These are phyloP conservation scores for Diarsia rubi DNA, from an alignment of 2,888 invertebrate genomes.

Conservation along the genomic window DNA sequence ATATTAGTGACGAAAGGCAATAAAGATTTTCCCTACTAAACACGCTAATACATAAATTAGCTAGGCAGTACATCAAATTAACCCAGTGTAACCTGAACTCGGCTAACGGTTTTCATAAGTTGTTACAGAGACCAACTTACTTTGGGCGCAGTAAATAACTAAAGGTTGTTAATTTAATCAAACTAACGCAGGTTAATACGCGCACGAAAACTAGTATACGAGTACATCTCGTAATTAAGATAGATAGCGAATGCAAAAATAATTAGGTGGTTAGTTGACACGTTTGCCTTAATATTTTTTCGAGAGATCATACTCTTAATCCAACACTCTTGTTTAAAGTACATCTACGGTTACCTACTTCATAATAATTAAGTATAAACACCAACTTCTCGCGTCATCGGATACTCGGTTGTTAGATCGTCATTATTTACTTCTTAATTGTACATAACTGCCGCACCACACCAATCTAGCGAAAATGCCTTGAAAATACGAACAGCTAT, in stretches of 20 bases:
- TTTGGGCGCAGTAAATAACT: constrained; percentile 30
- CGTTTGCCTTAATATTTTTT: not conserved
- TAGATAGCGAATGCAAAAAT: constrained; percentile 12
- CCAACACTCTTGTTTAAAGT: not conserved
- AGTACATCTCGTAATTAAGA: not conserved
- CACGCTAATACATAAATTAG: constrained; percentile 64
- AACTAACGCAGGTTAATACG: constrained; percentile 36
- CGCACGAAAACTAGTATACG: constrained; percentile 14
- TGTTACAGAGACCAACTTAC: constrained; percentile 4
- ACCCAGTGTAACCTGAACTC: constrained; percentile 41
- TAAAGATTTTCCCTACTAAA: constrained; percentile 50
- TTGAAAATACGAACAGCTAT: constrained; percentile 13
- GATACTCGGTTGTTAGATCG: constrained; percentile 15
- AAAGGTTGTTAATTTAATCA: constrained; percentile 44
- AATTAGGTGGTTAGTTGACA: not conserved
- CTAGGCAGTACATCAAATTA: constrained; percentile 44
- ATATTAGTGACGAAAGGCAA: constrained; percentile 53
- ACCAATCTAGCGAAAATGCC: constrained; percentile 15
- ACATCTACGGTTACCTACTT: not conserved
- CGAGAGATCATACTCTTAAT: not conserved
- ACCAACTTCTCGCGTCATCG: not conserved
- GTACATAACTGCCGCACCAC: constrained; percentile 8
- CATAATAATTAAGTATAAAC: constrained; percentile 15
- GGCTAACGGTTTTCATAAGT: not conserved
- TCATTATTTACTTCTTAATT: constrained; percentile 5